phyloP scores from a whole-genome alignment of 1,140 invertebrate species.

The Drosophila sturtevanti region DNA sequence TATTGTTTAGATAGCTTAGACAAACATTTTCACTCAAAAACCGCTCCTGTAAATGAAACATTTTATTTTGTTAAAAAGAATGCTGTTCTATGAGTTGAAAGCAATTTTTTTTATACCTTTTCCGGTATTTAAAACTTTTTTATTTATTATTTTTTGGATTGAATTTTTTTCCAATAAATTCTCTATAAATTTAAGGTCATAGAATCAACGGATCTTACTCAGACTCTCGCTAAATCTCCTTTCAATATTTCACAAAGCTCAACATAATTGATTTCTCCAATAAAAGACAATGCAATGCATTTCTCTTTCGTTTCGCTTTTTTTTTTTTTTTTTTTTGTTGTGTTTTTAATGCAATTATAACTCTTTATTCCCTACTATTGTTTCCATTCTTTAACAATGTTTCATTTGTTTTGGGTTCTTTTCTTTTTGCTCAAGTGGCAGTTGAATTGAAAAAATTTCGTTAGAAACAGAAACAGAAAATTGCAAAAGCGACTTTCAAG shows the following conservation, averaged over 20 bases:
- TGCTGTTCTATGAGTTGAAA: not conserved
- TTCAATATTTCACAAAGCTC: constrained; percentile 1
- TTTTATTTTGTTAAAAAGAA: not conserved
- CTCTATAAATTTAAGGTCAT: not conserved
- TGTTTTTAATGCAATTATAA: constrained; percentile 11
- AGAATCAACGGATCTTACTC: not conserved
- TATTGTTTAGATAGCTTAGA: too few relatives aligned
- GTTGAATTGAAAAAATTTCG: constrained; percentile 2
- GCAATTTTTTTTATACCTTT: not conserved
- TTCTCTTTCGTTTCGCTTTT: not conserved
- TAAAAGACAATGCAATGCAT: not conserved
- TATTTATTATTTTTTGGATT: too few relatives aligned
- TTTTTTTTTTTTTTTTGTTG: not conserved
- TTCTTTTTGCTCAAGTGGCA: not conserved
- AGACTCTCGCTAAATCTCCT: not conserved
- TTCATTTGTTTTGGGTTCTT: not conserved
- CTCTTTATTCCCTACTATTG: constrained; percentile 4
- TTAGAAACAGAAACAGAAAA: constrained; percentile 14
- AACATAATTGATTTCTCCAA: not conserved
- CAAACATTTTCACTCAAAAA: not conserved
- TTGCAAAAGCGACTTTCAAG: constrained; percentile 5
- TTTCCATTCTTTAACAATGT: constrained; percentile 7
- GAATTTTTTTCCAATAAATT: not conserved
- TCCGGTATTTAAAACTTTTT: not conserved
- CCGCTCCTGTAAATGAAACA: not conserved